phyloP scores from a whole-genome alignment of 1,140 invertebrate genomes.

The Magallana ariakensis region DNA sequence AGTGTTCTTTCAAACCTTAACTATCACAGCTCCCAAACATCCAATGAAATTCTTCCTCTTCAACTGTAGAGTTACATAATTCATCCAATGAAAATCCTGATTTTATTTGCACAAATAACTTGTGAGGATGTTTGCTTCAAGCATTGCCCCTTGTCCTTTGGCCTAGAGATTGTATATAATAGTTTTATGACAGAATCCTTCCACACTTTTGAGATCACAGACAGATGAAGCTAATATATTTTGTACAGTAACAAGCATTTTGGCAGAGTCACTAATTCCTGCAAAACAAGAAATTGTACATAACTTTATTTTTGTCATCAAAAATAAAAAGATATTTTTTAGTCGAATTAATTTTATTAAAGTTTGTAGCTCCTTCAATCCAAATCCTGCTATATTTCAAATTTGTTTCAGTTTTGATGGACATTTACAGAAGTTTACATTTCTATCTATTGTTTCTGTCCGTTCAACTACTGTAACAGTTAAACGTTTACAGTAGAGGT shows the following conservation, averaged over 20 bases:
- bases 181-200: neutral
- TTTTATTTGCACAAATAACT: neutral
- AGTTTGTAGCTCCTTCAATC: too few relatives aligned
- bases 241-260: neutral
- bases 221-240: neutral
- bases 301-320: too few relatives aligned
- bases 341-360: too few relatives aligned
- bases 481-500: too few relatives aligned
- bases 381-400: too few relatives aligned
- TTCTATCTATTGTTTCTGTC: constrained; percentile 53
- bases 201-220: constrained; percentile 6
- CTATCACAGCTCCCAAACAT: neutral
- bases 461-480: constrained; percentile 69
- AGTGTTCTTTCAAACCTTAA: neutral
- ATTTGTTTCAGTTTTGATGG: too few relatives aligned
- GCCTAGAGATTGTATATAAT: neutral
- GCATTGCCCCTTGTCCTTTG: neutral
- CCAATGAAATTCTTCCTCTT: neutral
- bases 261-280: too few relatives aligned
- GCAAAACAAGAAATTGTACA: too few relatives aligned
- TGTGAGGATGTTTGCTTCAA: neutral
- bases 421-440: neutral
- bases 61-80: neutral
- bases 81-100: neutral
- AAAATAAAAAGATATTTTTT: too few relatives aligned